Base-by-base conservation (phyloP, 1,140 invertebrate species). In the Drosophila sp. region DNA sequence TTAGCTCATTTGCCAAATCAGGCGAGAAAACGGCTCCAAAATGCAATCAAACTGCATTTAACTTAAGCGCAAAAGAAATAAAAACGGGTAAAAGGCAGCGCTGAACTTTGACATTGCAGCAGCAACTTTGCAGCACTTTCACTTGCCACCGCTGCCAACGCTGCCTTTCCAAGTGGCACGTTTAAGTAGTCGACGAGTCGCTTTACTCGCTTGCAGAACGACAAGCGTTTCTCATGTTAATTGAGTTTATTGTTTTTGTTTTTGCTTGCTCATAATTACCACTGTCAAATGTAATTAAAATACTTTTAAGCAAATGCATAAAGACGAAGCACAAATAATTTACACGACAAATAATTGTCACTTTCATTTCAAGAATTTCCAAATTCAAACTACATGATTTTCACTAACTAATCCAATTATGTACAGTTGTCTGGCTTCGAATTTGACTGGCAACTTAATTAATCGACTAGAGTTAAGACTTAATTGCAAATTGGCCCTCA, bases 361-460 rank as follows among this genome's bases (percentile, higher is more conserved):
- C 82, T 87, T 87, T 87, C 82, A 79, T 87, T 82, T 76, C 66
- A 76, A 74, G 76, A 87, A 87, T 82, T 78, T 65, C 75, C 75
- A 63, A 61, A 63, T 14, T 14, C 7, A 40, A 21, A 29, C 58
- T 48, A 25, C 13, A 14, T 27, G 62, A 78, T 87, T 87, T 86
- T 86, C 78, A 78, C 81, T 73, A 29, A 58, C 21, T 61, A 76
- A 77, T 53, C 50, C 82, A 76, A 86, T 87, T 72, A 79, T 61
- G 32, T 77, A 83, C 83, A 87, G 79, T 89, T 87, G 48, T 41
- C 41, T 59, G 57, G 51, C 67, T 76, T 53, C 48, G 43, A 75
- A 51, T 62, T 18, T 61, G 34, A 45, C 18, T 53, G 65, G 65
- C 58, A 56, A 25, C 25, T 66, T 76, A 76, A 65, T 77, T 74